Percentiles rank a stretch among this genome's conserved stretches.
phyloP scores from a whole-genome alignment of 2,888 invertebrate genomes.

The Ornithoptera priamus region DNA sequence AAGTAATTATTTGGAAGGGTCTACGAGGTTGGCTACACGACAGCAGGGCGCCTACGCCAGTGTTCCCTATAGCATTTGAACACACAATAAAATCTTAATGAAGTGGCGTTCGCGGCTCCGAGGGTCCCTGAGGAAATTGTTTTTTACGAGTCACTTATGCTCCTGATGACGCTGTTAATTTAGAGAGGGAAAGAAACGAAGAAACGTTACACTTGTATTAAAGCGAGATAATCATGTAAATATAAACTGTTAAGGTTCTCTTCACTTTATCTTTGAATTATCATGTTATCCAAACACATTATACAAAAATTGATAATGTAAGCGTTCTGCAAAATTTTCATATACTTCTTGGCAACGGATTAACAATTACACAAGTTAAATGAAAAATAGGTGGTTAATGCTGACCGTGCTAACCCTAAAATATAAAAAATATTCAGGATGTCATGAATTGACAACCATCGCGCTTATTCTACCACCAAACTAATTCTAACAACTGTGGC shows the following conservation, averaged over 20 bases:
- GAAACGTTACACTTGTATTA: constrained; percentile 10
- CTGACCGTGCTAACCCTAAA: no score
- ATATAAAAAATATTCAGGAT: no score
- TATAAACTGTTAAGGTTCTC: not conserved
- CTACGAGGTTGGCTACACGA: constrained; percentile 9
- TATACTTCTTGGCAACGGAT: no score
- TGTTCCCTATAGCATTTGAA: constrained; percentile 22
- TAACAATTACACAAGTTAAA: no score
- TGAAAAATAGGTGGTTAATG: no score
- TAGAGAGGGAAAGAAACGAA: not conserved
- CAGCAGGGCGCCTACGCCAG: constrained; percentile 10
- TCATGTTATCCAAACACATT: no score
- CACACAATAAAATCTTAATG: constrained; percentile 31
- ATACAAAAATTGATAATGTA: no score
- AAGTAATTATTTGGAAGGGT: constrained; percentile 43
- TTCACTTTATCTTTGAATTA: no score
- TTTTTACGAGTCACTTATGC: constrained; percentile 29
- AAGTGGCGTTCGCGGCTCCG: constrained; percentile 28
- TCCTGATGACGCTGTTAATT: constrained; percentile 24
- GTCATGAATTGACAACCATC: no score
- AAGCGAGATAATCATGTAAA: not conserved
- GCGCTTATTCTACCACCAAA: no score
- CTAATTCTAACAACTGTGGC: no score
- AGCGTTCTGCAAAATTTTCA: no score
- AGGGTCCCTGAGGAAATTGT: constrained; percentile 19